These are phyloP conservation scores for Rhinoraja longicauda DNA, from an alignment of 2,797 vertebrate species.

Conservation along the genomic window DNA sequence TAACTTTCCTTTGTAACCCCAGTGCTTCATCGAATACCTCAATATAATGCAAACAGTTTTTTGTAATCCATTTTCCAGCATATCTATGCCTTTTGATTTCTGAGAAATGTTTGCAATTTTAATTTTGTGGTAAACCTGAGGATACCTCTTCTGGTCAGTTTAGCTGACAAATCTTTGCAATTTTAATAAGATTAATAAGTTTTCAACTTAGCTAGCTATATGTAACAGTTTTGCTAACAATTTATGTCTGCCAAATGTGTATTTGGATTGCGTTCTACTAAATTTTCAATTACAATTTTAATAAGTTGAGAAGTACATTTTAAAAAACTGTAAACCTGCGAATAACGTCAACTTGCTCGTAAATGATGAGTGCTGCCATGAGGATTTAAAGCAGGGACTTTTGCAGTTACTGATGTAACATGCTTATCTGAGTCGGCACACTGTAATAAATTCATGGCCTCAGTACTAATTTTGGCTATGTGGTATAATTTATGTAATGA, in stretches of 20 bases:
- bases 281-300: background rate
- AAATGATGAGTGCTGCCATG: background rate
- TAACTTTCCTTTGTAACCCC: background rate
- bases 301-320: background rate
- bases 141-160: background rate
- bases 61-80: background rate
- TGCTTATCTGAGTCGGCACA: background rate
- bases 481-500: background rate
- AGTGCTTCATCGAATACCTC: background rate
- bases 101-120: background rate
- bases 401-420: background rate
- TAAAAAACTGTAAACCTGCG: background rate
- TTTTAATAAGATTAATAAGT: background rate
- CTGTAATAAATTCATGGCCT: background rate
- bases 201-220: background rate
- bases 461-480: background rate
- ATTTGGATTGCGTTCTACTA: background rate
- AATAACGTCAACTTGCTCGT: background rate
- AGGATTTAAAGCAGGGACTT: background rate
- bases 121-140: background rate
- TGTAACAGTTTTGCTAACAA: background rate
- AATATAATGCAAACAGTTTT: background rate
- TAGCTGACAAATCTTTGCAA: background rate
- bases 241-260: background rate
- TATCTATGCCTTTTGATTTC: background rate